These are phyloP conservation scores for Plagiodera versicolora DNA, from an alignment of 2,888 invertebrate genomes.

Conservation along the genomic window DNA sequence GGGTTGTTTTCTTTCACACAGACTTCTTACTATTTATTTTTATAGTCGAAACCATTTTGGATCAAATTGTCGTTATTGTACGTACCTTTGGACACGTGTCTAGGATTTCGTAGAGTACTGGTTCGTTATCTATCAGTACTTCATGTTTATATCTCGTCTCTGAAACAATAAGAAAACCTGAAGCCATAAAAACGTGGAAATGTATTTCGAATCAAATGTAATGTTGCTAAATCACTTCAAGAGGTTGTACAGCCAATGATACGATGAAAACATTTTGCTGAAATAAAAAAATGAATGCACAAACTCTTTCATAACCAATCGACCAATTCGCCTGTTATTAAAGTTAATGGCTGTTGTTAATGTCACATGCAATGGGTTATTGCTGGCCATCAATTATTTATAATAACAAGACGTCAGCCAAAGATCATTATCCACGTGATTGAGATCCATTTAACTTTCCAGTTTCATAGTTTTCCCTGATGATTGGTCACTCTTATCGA, in stretches of 20 bases:
- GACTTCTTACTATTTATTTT: background rate
- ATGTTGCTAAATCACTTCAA: too few relatives aligned
- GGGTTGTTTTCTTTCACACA: background rate
- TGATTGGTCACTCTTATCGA: too few relatives aligned
- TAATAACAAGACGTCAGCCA: background rate
- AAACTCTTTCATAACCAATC: background rate
- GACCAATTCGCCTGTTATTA: background rate
- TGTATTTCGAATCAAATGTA: too few relatives aligned
- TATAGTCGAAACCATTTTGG: background rate
- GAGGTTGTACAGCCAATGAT: background rate
- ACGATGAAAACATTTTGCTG: background rate
- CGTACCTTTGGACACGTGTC: constrained; percentile 85
- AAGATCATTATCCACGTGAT: too few relatives aligned
- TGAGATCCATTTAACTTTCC: too few relatives aligned
- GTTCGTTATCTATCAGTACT: constrained; percentile 84
- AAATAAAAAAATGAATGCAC: too few relatives aligned
- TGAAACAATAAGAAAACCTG: constrained; percentile 63
- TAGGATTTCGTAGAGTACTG: constrained; percentile 86
- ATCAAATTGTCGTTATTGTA: too few relatives aligned
- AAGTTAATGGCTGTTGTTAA: background rate
- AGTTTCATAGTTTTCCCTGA: too few relatives aligned
- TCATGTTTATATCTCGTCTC: constrained; percentile 91
- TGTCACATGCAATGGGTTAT: background rate
- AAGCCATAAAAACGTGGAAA: too few relatives aligned
- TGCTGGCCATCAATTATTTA: background rate